Evolutionary conservation across 1,140 invertebrate genomes (phyloP), one percentile per base, ranked within the genome.

Genomic region (Cyphomyrmex costatus): DNA sequence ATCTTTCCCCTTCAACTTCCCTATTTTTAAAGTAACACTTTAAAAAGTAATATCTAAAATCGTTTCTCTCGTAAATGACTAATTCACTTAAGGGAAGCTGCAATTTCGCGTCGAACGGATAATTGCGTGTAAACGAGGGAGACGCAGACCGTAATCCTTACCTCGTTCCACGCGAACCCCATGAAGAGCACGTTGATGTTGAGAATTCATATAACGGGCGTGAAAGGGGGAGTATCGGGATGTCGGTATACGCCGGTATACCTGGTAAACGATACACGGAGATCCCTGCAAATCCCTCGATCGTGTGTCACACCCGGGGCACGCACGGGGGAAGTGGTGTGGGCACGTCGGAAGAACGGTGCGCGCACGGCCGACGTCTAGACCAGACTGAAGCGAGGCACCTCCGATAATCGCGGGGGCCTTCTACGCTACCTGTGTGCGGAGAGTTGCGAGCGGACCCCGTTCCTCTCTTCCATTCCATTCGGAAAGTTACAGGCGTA

Each of bases 151-250:
- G 33, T 36, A 27, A 73, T 83, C 16, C 76, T 92, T 88, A 94
- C 93, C 93, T 94, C 93, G 92, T 94, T 92, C 91, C 89, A 93
- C 85, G 93, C 92, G 88, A 94, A 94, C 89, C 93, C 93, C 93
- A 94, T 94, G 82, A 91, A 91, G 89, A 86, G 86, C 84, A 82
- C 80, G 86, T 91, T 71, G 92, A 87, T 84, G 77, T 87, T 86
- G 87, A 86, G 87, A 90, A 91, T 88, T 86, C 93, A 94, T 94
- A 93, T 92, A 94, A 93, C 83, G 84, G 78, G 30, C 60, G 85
- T 53, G 53, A 68, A 33, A 33, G 12, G 3, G 42, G 61, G 51
- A 56, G 30, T 53, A 58, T 33, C 8, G 27, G 19, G 61, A 36
- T 51, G 33, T 49, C 51, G 53, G 7, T 71, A 36, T 56, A 73